phyloP scores from a whole-genome alignment of 2,113 vertebrate species.

The Nothoprocta pentlandii region DNA sequence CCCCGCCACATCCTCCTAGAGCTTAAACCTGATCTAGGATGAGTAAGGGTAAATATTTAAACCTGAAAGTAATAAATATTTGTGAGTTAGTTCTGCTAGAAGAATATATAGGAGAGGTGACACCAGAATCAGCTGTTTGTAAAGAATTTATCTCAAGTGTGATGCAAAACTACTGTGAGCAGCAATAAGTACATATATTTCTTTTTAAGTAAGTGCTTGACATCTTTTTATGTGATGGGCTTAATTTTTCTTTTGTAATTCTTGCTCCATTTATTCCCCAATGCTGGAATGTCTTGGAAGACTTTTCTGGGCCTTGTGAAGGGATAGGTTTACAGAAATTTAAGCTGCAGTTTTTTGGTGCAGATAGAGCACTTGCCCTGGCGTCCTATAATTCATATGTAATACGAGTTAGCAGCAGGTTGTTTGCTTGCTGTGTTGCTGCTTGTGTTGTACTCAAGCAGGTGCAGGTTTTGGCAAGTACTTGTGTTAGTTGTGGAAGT shows the following conservation, averaged over 20 bases:
- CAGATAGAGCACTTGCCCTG: neutral
- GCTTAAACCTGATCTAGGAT: neutral
- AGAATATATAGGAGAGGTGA: no score
- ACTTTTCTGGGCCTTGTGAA: neutral
- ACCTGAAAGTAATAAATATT: neutral
- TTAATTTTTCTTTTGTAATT: neutral
- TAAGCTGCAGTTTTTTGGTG: neutral
- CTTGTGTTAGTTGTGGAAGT: neutral
- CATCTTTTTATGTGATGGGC: neutral
- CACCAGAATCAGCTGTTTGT: no score
- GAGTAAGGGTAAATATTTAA: neutral
- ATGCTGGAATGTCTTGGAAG: neutral
- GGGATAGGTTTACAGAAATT: neutral
- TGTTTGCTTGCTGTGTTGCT: neutral
- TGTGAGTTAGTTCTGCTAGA: no score
- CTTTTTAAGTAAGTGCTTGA: neutral
- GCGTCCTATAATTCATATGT: neutral
- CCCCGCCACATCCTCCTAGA: neutral
- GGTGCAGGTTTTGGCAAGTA: neutral
- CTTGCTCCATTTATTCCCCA: neutral
- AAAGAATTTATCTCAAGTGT: neutral
- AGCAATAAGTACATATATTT: neutral
- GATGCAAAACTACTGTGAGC: neutral
- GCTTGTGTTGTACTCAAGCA: accelerated
- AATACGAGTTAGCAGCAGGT: neutral